These are phyloP conservation scores for Gymnoscopelus braueri DNA, from an alignment of 2,797 vertebrate species.

Conservation along the genomic window DNA sequence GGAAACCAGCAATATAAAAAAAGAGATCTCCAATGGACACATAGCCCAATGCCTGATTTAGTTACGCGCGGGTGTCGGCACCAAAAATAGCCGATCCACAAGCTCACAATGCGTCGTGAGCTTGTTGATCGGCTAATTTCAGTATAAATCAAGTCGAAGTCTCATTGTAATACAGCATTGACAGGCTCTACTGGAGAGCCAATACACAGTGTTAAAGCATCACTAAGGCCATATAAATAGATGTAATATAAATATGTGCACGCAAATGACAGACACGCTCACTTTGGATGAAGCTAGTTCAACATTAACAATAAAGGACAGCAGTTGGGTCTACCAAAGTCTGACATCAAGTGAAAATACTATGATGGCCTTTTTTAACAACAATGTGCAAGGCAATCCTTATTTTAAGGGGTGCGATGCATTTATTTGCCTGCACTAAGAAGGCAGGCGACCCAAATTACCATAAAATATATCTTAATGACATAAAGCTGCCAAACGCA, in stretches of 20 bases:
- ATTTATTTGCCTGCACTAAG: neutral
- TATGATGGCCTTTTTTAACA: conserved; percentile 35
- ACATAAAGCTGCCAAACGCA: conserved; percentile 60
- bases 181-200: conserved; percentile 39
- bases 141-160: conserved; percentile 14
- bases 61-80: too few relatives aligned
- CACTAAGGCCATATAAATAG: conserved; percentile 71
- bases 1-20: too few relatives aligned
- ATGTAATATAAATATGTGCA: conserved; percentile 73
- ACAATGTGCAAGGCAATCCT: neutral
- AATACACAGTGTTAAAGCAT: conserved; percentile 69
- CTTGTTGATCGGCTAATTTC: too few relatives aligned
- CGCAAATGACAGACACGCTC: conserved; percentile 36
- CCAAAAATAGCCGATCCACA: too few relatives aligned
- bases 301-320: conserved; percentile 40
- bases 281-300: conserved; percentile 43
- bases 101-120: too few relatives aligned
- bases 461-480: conserved; percentile 14
- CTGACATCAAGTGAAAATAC: conserved; percentile 55
- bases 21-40: too few relatives aligned
- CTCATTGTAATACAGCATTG: conserved; percentile 64
- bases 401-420: neutral
- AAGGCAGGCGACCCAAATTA: conserved; percentile 13
- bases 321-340: conserved; percentile 31
- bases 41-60: too few relatives aligned